Evolutionary conservation across 1,140 invertebrate species (phyloP).

Genomic region (Colletes gigas): DNA sequence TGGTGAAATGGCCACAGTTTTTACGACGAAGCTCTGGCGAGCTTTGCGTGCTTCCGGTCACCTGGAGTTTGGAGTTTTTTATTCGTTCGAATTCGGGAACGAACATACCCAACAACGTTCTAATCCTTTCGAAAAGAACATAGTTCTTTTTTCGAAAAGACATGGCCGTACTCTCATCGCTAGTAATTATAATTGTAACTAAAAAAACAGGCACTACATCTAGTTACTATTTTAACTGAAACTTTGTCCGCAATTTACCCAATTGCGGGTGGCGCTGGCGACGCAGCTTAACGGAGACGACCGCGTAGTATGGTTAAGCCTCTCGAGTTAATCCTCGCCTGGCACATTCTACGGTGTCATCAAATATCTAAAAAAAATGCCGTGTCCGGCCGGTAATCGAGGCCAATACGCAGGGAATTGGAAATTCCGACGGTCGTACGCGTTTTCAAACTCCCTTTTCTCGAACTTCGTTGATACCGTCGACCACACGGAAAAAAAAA

Average conservation of each 20-base stretch:
- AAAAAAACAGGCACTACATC: too few relatives aligned
- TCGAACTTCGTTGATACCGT: constrained; percentile 14
- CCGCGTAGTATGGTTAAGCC: constrained; percentile 58
- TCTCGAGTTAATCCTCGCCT: constrained; percentile 65
- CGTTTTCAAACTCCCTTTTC: constrained; percentile 11
- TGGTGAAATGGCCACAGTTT: constrained; percentile 9
- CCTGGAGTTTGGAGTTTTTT: background rate
- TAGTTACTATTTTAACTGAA: too few relatives aligned
- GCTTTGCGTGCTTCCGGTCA: background rate
- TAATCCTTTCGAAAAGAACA: too few relatives aligned
- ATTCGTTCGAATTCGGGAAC: background rate
- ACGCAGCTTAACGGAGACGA: constrained; percentile 51
- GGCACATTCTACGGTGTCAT: constrained; percentile 38
- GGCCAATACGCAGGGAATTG: constrained; percentile 64
- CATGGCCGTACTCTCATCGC: too few relatives aligned
- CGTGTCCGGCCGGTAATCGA: constrained; percentile 49
- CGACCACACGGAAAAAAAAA: background rate
- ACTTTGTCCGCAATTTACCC: constrained; percentile 47
- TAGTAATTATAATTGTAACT: too few relatives aligned
- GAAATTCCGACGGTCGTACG: constrained; percentile 48
- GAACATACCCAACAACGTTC: too few relatives aligned
- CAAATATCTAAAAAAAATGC: constrained; percentile 59
- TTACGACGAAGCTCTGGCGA: background rate
- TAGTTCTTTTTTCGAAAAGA: too few relatives aligned
- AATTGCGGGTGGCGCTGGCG: constrained; percentile 52